Evolutionary conservation across 2,797 vertebrate species (phyloP), one percentile per base, ranked within the genome.

Genomic region (Urocyon cinereoargenteus): DNA sequence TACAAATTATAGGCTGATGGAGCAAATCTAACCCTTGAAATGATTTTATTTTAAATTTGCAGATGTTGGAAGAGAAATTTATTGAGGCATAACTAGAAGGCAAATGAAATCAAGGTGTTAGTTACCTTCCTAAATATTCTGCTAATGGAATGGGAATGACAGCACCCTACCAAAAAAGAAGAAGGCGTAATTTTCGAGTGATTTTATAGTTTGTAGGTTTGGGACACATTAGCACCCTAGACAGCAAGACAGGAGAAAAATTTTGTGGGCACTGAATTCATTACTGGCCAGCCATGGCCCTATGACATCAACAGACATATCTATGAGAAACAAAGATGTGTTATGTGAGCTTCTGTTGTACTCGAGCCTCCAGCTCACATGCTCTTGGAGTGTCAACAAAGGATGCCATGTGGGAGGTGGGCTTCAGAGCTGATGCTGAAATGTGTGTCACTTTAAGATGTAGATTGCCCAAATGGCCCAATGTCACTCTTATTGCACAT

Each of bases 401-500:
- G 36, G n/a, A 21, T 3, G 1, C 40, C 16, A 10, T 11, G 28
- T 0, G 10, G 70, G 14, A 73, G 62, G 53, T 0, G 5, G 40
- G 15, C 16, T 70, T 72, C 3, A 14, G 15, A 72, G 61, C 19
- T 40, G 14, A 49, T 0, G 28, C 14, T 36, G 61, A 68, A 49
- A 24, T 24, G 15, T 10, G 28, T 0, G 26, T 28, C 57, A 36
- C 16, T 26, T 73, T 31, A 57, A 64, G 19, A 21, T 5, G 6
- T 24, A 81, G 62, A 18, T 9, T 28, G 14, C 62, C 18, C 53
- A 64, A 6, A 21, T 6, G 62, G 49, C 19, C 24, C n/a, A 1
- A 0, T 1, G 9, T 19, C 7, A n/a, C 57, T 34, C 2, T 1
- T 6, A 40, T 11, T 0, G 9, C 13, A n/a, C 0, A 2, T 19